Evolutionary conservation across 1,140 invertebrate species (phyloP).

Genomic region (Drosophila azteca): DNA sequence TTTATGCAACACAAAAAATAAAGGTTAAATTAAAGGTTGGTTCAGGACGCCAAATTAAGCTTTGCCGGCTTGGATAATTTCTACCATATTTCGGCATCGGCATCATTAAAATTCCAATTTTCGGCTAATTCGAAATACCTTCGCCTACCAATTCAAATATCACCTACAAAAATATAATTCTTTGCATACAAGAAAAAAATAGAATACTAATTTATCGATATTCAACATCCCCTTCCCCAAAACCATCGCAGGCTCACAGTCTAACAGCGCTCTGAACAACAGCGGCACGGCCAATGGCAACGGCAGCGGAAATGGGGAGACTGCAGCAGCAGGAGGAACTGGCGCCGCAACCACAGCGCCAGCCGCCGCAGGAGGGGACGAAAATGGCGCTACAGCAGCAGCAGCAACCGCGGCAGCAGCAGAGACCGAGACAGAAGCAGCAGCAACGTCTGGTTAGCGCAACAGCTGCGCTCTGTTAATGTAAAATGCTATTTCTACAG

Average conservation of each 20-base stretch:
- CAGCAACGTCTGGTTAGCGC: constrained; percentile 60
- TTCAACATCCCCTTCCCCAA: too few relatives aligned
- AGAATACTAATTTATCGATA: too few relatives aligned
- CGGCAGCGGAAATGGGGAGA: constrained; percentile 15
- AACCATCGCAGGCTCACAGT: constrained; percentile 60
- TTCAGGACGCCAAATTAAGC: too few relatives aligned
- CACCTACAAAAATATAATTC: too few relatives aligned
- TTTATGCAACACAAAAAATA: too few relatives aligned
- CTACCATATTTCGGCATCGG: too few relatives aligned
- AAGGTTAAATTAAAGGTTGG: too few relatives aligned
- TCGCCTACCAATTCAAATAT: too few relatives aligned
- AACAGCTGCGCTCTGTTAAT: constrained; percentile 50
- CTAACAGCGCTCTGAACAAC: constrained; percentile 69
- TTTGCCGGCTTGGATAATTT: too few relatives aligned
- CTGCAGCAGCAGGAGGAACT: constrained; percentile 11
- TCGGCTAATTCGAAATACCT: constrained; percentile 3
- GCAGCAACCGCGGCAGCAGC: constrained; percentile 25
- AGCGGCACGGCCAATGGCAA: constrained; percentile 34
- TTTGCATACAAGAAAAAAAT: too few relatives aligned
- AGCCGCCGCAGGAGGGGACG: constrained; percentile 6
- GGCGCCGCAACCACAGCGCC: constrained; percentile 3
- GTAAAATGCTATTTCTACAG: constrained; percentile 27
- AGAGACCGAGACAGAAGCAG: constrained; percentile 46
- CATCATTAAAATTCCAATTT: neutral
- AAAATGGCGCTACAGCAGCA: constrained; percentile 26